Conservation (phyloP, 2,797 vertebrate genomes). For the Characodon lateralis region DNA sequence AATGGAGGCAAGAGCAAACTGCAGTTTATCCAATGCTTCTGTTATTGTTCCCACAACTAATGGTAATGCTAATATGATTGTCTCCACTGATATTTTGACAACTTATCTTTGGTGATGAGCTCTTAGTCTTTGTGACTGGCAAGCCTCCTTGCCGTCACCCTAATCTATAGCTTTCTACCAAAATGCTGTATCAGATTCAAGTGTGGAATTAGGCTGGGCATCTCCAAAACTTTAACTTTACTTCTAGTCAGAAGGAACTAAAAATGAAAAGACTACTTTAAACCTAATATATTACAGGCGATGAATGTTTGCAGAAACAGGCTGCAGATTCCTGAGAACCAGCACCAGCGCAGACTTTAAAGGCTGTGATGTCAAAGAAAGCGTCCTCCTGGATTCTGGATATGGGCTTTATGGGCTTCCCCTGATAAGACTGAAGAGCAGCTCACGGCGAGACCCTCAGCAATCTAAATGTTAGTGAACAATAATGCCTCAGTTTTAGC, state of each 20-base stretch:
- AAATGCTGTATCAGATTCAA: too few species aligned
- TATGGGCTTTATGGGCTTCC: constrained; percentile 58
- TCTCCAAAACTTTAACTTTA: neutral
- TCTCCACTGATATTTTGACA: neutral
- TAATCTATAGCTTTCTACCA: neutral
- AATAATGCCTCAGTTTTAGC: constrained; percentile 63
- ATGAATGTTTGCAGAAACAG: constrained; percentile 1
- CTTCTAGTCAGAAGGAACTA: neutral
- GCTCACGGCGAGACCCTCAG: constrained; percentile 56
- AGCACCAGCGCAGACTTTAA: constrained; percentile 13
- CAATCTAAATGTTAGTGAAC: constrained; percentile 36
- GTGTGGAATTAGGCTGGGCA: neutral
- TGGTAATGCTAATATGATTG: neutral
- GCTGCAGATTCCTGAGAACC: constrained; percentile 16
- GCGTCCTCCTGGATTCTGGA: constrained; percentile 49
- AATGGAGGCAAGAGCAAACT: neutral
- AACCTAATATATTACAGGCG: neutral
- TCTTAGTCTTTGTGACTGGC: neutral
- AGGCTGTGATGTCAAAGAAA: constrained; percentile 65
- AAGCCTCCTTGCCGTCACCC: neutral
- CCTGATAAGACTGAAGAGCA: constrained; percentile 64
- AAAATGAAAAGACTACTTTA: neutral
- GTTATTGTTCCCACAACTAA: neutral
- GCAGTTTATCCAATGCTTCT: neutral
- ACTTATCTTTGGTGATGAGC: neutral